Evolutionary conservation across 2,888 invertebrate species (phyloP).

Genomic region (Pyrrhosoma nymphula): DNA sequence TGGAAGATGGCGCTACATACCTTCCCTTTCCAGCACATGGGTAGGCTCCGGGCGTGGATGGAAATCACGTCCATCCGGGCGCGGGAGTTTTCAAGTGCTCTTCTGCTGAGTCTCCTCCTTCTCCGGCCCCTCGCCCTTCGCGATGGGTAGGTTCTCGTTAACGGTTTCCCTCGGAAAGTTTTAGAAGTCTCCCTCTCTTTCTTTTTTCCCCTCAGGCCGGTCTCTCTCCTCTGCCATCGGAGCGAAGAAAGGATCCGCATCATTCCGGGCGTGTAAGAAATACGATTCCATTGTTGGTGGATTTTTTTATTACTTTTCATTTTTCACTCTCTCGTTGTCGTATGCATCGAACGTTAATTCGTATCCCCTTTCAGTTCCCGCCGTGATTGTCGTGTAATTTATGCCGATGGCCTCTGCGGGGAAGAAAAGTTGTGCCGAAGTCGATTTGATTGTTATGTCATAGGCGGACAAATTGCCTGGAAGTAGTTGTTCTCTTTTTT

Average conservation of each 20-base stretch:
- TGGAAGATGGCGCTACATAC: too few relatives aligned
- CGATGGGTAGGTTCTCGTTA: background rate
- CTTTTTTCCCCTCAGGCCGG: background rate
- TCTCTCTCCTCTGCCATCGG: background rate
- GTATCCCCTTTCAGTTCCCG: background rate
- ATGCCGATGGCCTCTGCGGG: too few relatives aligned
- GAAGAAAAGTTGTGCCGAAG: too few relatives aligned
- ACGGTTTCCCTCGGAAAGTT: slow-evolving; percentile 30
- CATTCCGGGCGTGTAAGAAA: background rate
- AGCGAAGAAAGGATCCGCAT: background rate
- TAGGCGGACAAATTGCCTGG: too few relatives aligned
- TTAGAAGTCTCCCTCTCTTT: background rate
- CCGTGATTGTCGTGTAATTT: too few relatives aligned
- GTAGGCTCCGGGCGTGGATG: too few relatives aligned
- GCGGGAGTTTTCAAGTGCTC: background rate
- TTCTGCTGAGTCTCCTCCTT: background rate
- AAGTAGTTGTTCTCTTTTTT: too few relatives aligned
- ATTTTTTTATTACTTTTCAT: background rate
- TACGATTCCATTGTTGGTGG: background rate
- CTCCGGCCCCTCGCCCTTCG: background rate
- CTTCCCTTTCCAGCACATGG: too few relatives aligned
- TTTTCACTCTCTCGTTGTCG: background rate
- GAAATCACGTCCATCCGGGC: too few relatives aligned
- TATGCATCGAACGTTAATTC: too few relatives aligned
- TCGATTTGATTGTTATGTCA: too few relatives aligned